Conservation (phyloP, 2,113 vertebrate species). For the Pteruthius melanotis region DNA sequence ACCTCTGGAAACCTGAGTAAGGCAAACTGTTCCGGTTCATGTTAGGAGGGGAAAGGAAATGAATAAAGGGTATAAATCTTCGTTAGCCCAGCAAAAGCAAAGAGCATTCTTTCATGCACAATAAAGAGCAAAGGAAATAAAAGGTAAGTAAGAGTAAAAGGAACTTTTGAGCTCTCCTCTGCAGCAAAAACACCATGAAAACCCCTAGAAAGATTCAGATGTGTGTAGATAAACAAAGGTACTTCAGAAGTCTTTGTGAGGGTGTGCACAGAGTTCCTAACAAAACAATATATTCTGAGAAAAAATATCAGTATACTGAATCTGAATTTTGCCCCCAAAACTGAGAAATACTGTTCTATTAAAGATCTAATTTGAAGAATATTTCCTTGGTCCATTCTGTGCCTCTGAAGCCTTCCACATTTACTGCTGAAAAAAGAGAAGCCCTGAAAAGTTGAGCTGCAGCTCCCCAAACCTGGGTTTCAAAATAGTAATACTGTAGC, state of each 20-base stretch:
- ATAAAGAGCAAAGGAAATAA: neutral
- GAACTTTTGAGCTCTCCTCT: neutral
- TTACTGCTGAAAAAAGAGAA: neutral
- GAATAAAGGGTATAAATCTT: slow-evolving; percentile 43
- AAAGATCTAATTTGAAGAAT: neutral
- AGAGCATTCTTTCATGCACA: neutral
- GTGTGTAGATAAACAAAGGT: neutral
- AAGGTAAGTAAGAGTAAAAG: neutral
- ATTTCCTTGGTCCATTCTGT: neutral
- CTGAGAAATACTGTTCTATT: neutral
- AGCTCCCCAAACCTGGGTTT: neutral
- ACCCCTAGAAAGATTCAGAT: neutral
- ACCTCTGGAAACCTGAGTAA: slow-evolving; percentile 34
- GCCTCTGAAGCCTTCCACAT: neutral
- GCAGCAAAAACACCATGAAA: neutral
- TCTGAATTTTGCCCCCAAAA: neutral
- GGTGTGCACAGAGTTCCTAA: neutral
- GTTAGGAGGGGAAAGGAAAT: slow-evolving; percentile 51
- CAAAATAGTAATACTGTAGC: neutral
- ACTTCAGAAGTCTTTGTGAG: neutral
- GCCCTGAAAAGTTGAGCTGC: neutral
- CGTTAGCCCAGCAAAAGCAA: neutral
- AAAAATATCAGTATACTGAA: neutral
- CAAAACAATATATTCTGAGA: neutral
- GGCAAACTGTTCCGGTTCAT: slow-evolving; percentile 51